Conservation (phyloP, 2,797 vertebrate species). For the Sebastes trivittatus region DNA sequence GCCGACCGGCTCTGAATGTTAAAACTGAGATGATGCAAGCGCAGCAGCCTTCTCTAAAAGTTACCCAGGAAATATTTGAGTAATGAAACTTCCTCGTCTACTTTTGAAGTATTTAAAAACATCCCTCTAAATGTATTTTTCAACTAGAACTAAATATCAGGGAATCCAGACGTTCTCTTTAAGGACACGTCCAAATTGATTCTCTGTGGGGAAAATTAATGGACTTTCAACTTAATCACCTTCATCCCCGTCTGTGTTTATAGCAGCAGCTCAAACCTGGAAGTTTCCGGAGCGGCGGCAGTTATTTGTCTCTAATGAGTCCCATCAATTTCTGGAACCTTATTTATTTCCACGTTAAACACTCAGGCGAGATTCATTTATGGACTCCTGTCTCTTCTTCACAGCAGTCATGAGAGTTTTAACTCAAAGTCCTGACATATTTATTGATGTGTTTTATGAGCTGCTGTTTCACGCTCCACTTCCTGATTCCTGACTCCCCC, state of each 20-base stretch:
- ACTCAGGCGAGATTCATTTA: not conserved
- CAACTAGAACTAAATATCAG: not conserved
- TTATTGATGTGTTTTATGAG: not conserved
- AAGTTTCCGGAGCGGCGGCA: not conserved
- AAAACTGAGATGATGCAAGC: not conserved
- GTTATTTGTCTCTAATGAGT: slow-evolving; percentile 37
- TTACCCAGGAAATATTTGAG: not conserved
- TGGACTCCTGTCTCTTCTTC: not conserved
- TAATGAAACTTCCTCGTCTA: not conserved
- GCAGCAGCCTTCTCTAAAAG: not conserved
- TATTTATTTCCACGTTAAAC: not conserved
- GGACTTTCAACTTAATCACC: slow-evolving; percentile 27
- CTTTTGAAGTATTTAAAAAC: not conserved
- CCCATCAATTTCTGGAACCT: slow-evolving; percentile 13
- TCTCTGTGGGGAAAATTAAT: slow-evolving; percentile 38
- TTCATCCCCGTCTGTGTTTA: slow-evolving; percentile 21
- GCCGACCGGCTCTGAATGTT: not conserved
- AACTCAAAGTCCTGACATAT: not conserved
- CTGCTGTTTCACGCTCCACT: not conserved
- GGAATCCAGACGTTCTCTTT: not conserved
- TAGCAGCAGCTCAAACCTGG: not conserved
- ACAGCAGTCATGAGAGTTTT: not conserved
- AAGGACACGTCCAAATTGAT: not conserved
- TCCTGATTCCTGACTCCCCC: not conserved
- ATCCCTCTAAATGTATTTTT: not conserved